phyloP scores from a whole-genome alignment of 1,140 invertebrate species.

The Anthonomus grandis region DNA sequence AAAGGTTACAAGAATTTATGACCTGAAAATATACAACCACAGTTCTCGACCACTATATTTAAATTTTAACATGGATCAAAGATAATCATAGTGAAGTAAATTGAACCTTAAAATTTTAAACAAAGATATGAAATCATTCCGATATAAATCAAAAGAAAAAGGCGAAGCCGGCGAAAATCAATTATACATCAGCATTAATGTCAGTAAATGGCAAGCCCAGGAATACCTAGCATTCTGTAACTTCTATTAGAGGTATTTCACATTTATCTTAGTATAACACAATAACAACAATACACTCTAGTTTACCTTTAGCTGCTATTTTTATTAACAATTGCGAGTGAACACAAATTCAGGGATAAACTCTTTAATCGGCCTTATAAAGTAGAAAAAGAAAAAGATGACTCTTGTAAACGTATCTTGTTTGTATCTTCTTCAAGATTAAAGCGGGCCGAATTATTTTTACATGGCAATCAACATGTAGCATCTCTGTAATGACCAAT shows the following conservation, averaged over 20 bases:
- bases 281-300: conserved; percentile 9
- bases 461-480: conserved; percentile 8
- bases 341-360: conserved; percentile 7
- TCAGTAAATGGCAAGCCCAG: conserved; percentile 19
- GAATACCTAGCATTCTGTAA: conserved; percentile 23
- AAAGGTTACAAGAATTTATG: too few species aligned
- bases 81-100: too few species aligned
- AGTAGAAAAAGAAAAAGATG: conserved; percentile 2
- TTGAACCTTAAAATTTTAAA: not conserved
- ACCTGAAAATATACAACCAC: too few species aligned
- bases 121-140: conserved; percentile 6
- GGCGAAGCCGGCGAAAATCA: conserved; percentile 3
- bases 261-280: conserved; percentile 7
- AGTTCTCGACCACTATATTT: too few species aligned
- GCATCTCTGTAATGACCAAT: conserved; percentile 2
- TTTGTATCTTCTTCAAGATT: conserved; percentile 8
- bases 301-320: not conserved
- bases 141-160: conserved; percentile 9
- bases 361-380: not conserved
- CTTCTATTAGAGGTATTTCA: conserved; percentile 14
- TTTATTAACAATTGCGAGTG: conserved; percentile 16
- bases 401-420: conserved; percentile 4
- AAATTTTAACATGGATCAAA: too few species aligned
- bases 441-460: conserved; percentile 12
- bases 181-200: conserved; percentile 18